A percentile compares a stretch with the other conserved stretches of the same genome.
phyloP scores from a whole-genome alignment of 2,888 invertebrate genomes.

The Caenorhabditis wallacei region DNA sequence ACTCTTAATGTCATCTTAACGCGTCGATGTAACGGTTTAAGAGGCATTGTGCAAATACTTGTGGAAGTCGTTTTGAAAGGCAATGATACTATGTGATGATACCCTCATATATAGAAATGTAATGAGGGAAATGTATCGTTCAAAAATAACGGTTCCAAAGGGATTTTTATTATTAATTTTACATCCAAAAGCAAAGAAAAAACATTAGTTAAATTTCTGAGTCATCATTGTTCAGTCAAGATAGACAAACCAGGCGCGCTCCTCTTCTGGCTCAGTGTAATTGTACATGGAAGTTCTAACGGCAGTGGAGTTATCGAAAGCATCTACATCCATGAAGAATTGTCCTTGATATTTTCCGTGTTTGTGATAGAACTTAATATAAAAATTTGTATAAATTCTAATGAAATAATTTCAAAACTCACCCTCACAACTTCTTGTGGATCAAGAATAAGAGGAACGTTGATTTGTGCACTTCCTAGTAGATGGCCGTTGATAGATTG shows the following conservation, averaged over 20 bases:
- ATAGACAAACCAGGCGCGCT: constrained; percentile 59
- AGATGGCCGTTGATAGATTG: constrained; percentile 37
- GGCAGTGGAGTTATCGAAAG: constrained; percentile 39
- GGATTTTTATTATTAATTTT: too few relatives aligned
- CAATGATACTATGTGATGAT: neutral
- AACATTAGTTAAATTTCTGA: neutral
- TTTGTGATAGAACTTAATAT: constrained; percentile 40
- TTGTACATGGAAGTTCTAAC: constrained; percentile 57
- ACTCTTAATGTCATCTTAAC: constrained; percentile 52
- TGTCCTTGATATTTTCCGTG: constrained; percentile 22
- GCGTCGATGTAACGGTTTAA: constrained; percentile 9
- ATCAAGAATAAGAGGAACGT: constrained; percentile 49
- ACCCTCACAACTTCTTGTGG: constrained; percentile 62
- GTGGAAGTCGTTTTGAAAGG: neutral
- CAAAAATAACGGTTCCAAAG: too few relatives aligned
- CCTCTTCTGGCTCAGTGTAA: constrained; percentile 39
- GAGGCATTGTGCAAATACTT: constrained; percentile 35
- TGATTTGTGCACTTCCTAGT: constrained; percentile 49
- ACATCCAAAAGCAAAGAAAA: neutral
- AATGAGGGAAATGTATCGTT: too few relatives aligned
- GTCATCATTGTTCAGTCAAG: constrained; percentile 10
- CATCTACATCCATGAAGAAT: constrained; percentile 49
- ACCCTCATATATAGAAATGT: neutral
- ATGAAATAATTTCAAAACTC: neutral
- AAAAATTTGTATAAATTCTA: neutral